A percentile compares a stretch with the other conserved stretches of the same genome.
phyloP scores from a whole-genome alignment of 2,797 vertebrate genomes.

The Danio tinwini region DNA sequence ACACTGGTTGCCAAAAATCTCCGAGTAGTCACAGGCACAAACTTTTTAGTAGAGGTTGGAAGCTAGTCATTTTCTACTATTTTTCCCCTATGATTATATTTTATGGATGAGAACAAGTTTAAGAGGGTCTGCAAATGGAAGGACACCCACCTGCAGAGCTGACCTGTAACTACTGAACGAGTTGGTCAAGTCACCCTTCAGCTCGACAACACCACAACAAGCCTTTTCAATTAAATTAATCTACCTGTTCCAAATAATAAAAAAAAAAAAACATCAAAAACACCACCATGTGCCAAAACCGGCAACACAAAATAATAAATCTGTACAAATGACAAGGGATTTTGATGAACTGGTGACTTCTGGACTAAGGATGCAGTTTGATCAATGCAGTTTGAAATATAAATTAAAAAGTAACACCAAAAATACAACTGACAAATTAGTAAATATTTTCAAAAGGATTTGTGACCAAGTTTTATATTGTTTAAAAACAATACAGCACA shows the following conservation, averaged over 20 bases:
- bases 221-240: slow-evolving; percentile 60
- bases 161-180: slow-evolving; percentile 56
- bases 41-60: slow-evolving; percentile 49
- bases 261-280: slow-evolving; percentile 15
- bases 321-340: slow-evolving; percentile 35
- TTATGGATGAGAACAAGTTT: slow-evolving; percentile 55
- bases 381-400: background rate
- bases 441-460: background rate
- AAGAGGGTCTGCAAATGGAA: slow-evolving; percentile 63
- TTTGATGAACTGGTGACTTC: slow-evolving; percentile 2
- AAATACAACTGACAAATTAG: background rate
- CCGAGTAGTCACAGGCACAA: slow-evolving; percentile 30
- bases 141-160: slow-evolving; percentile 62
- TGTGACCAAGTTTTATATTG: too few relatives aligned
- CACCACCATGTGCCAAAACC: slow-evolving; percentile 47
- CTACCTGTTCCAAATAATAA: slow-evolving; percentile 36
- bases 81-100: slow-evolving; percentile 53
- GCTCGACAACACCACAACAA: slow-evolving; percentile 54
- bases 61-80: slow-evolving; percentile 44
- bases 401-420: background rate
- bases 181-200: slow-evolving; percentile 63
- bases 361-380: background rate
- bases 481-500: background rate
- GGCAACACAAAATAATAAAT: slow-evolving; percentile 36
- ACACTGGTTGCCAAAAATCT: slow-evolving; percentile 32